Base-by-base conservation (phyloP, 2,797 vertebrate species). In the Ctenosaura bakeri region DNA sequence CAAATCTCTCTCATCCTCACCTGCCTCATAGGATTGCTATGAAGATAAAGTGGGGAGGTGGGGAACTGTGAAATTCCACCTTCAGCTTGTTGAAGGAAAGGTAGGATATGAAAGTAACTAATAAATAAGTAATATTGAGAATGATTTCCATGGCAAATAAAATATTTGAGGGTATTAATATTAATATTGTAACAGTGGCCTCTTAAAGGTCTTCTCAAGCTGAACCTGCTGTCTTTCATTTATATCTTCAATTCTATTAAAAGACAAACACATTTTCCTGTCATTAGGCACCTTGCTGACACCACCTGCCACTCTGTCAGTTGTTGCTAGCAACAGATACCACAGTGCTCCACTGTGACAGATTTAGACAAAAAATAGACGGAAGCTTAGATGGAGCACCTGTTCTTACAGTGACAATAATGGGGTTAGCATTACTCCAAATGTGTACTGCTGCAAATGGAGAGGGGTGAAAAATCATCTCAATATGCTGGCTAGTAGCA, bases 271-370 rank as follows among this genome's bases (percentile, higher is more conserved):
- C 83, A 62, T 88, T 93, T 92, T 59, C 26, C 85, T 38, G 93
- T 91, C 76, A 56, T 95, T 95, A 90, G 96, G 95, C 93, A 95
- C 96, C 95, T 96, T 46, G 93, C 97, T 97, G 97, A 89, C 96
- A 97, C 93, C 95, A 96, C 95, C 97, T 97, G 97, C 93, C 97
- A 95, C 29, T 93, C 95, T 96, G 96, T 96, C 96, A 95, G 90
- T 96, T 91, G 1, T 29, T 90, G 89, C 94, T 94, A 92, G 88
- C 93, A 91, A 92, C 90, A 95, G 93, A 86, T 80, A 92, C 90
- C 38, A 59, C 42, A 88, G 89, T 94, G 91, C 88, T 92, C 94
- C 89, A 35, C 94, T 95, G 64, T 95, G 95, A 94, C 93, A 96
- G 87, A 91, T 94, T 95, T 82, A 94, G 92, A 93, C 94, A 95